These are phyloP conservation scores for Mastomys natalensis DNA, from an alignment of 2,113 vertebrate species.

Conservation along the genomic window DNA sequence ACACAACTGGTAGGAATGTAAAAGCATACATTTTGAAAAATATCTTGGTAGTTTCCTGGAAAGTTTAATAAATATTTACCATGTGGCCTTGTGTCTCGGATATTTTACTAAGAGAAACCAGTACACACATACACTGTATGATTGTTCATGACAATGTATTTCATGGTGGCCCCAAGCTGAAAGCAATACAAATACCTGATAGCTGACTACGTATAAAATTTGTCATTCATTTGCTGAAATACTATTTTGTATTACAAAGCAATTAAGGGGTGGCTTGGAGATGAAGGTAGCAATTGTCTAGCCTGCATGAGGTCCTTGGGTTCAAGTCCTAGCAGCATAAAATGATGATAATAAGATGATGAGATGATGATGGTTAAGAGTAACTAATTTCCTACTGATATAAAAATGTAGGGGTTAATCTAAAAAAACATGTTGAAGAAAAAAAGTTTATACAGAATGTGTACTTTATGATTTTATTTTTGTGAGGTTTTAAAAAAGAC, in stretches of 20 bases:
- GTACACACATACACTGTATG: neutral
- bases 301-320: neutral
- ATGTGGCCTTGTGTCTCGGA: neutral
- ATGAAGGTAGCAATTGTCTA: neutral
- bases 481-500: neutral
- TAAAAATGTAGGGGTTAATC: neutral
- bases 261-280: neutral
- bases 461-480: neutral
- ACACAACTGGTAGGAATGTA: neutral
- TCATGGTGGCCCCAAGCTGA: neutral
- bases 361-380: neutral
- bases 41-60: neutral
- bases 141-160: neutral
- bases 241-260: neutral
- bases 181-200: neutral
- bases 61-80: neutral
- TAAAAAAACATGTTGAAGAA: neutral
- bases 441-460: neutral
- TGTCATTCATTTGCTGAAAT: neutral
- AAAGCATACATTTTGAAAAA: neutral
- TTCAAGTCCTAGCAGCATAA: neutral
- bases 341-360: neutral
- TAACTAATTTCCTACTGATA: neutral
- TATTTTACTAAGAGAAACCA: neutral
- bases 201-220: neutral